Base-by-base conservation (phyloP, 2,797 vertebrate species). In the Sebastes miniatus region DNA sequence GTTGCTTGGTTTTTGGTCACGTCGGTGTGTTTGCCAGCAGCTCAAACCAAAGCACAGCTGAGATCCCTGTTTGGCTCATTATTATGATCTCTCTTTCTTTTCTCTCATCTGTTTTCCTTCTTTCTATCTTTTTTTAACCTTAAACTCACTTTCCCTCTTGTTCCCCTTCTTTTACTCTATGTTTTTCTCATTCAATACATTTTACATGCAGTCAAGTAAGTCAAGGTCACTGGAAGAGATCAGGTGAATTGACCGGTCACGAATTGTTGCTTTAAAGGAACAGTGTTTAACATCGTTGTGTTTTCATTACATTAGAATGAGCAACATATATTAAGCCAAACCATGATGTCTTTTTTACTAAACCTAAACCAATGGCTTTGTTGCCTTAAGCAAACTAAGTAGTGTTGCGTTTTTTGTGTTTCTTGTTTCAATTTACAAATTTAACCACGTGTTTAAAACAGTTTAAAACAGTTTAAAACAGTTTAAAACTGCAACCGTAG, bases 1-100 rank as follows among this genome's bases (percentile, higher is more conserved):
- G 66, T 56, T 1, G 1, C 59, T 83, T 36, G 72, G 78, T 81
- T 90, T 83, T 68, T 47, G 80, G 79, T 84, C 72, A 78, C 32
- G 36, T 83, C 24, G 36, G 73, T 73, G 75, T 59, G 62, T 81
- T 83, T 83, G 69, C 65, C 80, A 79, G 73, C 52, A 79, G 74
- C 72, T 50, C 12, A 88, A 81, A 85, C 72, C 77, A 27, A 83
- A 76, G 62, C 64, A 57, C 63, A 81, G 79, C 79, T 80, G 78
- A 76, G 69, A 74, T 76, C 29, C 56, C 69, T 77, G 12, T 64
- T 78, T 65, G 52, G 29, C 73, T 81, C 52, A 67, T 34, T 43
- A 24, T 24, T 27, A 5, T 27, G 8, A 34, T 77, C 69, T 27
- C 32, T 83, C 16, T n/a, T 47, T 47, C 16, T n/a, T 47, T 47